Evolutionary conservation across 2,888 invertebrate genomes (phyloP).

Genomic region (Microdon myrmicae): DNA sequence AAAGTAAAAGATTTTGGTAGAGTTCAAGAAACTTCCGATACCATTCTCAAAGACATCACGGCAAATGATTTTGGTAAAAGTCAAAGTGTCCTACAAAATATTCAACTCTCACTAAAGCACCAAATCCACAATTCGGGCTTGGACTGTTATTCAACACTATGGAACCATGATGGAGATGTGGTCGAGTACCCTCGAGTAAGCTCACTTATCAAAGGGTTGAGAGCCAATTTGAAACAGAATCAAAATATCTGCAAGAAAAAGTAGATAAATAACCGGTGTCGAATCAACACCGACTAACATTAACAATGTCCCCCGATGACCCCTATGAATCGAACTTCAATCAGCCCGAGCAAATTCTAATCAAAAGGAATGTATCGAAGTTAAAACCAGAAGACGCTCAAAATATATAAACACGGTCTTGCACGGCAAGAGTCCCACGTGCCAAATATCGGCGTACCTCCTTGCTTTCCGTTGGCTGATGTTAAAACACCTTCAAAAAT

Average conservation of each 20-base stretch:
- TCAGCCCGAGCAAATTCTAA: conserved; percentile 74
- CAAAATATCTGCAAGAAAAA: conserved; percentile 74
- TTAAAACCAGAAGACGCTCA: conserved; percentile 72
- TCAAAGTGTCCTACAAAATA: conserved; percentile 85
- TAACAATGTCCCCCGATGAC: conserved; percentile 87
- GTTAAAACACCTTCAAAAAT: conserved; percentile 72
- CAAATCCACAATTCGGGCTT: conserved; percentile 87
- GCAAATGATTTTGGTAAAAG: conserved; percentile 82
- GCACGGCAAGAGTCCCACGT: conserved; percentile 77
- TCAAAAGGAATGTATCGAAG: conserved; percentile 72
- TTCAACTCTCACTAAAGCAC: conserved; percentile 87
- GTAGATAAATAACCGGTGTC: conserved; percentile 80
- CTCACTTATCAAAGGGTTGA: conserved; percentile 74
- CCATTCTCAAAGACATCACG: conserved; percentile 80
- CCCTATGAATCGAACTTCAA: conserved; percentile 77
- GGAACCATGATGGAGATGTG: conserved; percentile 89
- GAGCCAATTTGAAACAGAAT: conserved; percentile 72
- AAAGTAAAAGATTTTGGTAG: conserved; percentile 77
- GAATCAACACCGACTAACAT: conserved; percentile 82
- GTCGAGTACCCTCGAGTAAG: conserved; percentile 78
- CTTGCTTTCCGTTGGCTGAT: conserved; percentile 81
- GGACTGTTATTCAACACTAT: conserved; percentile 81
- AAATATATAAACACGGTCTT: conserved; percentile 77
- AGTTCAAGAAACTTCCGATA: conserved; percentile 76
- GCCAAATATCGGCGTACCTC: conserved; percentile 79